Conservation (phyloP, 2,888 invertebrate species). For the Trissoscelio sp. region DNA sequence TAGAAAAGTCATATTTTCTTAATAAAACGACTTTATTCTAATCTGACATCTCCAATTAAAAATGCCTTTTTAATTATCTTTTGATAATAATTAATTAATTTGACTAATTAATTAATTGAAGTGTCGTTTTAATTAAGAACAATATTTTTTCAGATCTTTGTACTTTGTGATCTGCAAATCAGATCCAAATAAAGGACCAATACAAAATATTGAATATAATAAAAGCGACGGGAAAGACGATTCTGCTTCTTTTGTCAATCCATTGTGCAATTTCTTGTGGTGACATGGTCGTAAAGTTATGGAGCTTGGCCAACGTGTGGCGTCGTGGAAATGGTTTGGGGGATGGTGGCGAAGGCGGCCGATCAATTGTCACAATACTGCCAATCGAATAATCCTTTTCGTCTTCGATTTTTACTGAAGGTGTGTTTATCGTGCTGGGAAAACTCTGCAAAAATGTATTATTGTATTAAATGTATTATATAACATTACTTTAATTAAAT, state of each 20-base stretch:
- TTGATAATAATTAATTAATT: too few relatives aligned
- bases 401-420: conserved; percentile 88
- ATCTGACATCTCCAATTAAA: too few relatives aligned
- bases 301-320: conserved; percentile 78
- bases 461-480: neutral
- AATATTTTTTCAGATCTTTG: neutral
- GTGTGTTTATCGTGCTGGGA: conserved; percentile 87
- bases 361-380: conserved; percentile 79
- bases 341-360: conserved; percentile 74
- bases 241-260: conserved; percentile 92
- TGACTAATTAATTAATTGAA: neutral
- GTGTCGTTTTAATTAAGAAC: conserved; percentile 15
- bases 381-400: conserved; percentile 84
- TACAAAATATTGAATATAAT: conserved; percentile 91
- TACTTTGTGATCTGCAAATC: conserved; percentile 13
- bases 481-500: too few relatives aligned
- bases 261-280: conserved; percentile 94
- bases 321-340: conserved; percentile 78
- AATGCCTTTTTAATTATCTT: too few relatives aligned
- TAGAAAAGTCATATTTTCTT: too few relatives aligned
- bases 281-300: conserved; percentile 89
- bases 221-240: conserved; percentile 91
- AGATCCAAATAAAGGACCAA: conserved; percentile 89
- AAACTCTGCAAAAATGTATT: conserved; percentile 85
- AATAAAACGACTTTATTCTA: too few relatives aligned